These are phyloP conservation scores for Todus mexicanus DNA, from an alignment of 2,797 vertebrate species.

Conservation along the genomic window DNA sequence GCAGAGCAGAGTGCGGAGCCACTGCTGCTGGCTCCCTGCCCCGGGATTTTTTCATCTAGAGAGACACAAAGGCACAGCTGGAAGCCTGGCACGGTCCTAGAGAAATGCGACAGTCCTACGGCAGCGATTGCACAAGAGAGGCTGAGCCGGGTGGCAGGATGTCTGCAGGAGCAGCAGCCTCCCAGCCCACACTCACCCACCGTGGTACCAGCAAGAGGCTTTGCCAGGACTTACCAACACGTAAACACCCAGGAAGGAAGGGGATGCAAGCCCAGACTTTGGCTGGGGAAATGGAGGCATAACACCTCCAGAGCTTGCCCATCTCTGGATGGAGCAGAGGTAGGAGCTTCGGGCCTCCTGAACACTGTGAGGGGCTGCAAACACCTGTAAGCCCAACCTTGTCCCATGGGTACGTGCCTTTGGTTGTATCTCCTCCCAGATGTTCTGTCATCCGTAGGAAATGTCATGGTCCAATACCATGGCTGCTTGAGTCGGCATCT, in stretches of 20 bases:
- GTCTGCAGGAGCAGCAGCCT: neutral
- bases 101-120: neutral
- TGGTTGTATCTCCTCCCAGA: neutral
- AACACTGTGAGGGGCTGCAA: neutral
- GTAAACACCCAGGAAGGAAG: neutral
- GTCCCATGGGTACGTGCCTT: rapidly evolving
- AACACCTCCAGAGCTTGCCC: neutral
- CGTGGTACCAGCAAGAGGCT: neutral
- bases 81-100: rapidly evolving
- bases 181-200: rapidly evolving
- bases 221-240: neutral
- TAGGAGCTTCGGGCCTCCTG: neutral
- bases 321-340: neutral
- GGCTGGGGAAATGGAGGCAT: neutral
- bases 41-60: neutral
- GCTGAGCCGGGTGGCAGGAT: neutral
- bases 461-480: neutral
- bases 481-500: neutral
- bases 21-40: neutral
- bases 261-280: neutral
- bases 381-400: neutral
- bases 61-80: slow-evolving; percentile 7
- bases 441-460: neutral
- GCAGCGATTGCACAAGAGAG: neutral
- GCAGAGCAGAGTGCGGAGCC: neutral